Evolutionary conservation across 92 coral and sea anemone species (phyloP).

Genomic region (Porites rus): DNA sequence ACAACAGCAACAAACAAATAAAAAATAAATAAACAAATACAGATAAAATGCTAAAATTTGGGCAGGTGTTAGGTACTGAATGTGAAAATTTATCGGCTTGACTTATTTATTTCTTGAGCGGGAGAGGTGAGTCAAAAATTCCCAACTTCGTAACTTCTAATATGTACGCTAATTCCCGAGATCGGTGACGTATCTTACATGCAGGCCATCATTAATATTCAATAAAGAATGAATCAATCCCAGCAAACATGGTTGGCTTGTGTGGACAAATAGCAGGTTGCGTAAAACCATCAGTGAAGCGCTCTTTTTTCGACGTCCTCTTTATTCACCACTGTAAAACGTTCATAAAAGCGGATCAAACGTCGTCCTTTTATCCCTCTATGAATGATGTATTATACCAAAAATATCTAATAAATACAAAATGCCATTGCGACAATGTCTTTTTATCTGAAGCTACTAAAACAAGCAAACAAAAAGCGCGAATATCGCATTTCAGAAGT

Average conservation of each 20-base stretch:
- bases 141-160: constrained; percentile 11
- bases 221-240: constrained; percentile 19
- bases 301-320: constrained; percentile 22
- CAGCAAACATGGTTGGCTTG: constrained; percentile 24
- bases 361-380: too few relatives aligned
- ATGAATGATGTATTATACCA: too few relatives aligned
- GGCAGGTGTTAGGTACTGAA: constrained; percentile 8
- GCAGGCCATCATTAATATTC: constrained; percentile 19
- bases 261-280: constrained; percentile 35
- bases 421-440: constrained; percentile 26
- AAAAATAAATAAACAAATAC: not conserved
- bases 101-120: constrained; percentile 13
- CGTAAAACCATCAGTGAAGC: constrained; percentile 29
- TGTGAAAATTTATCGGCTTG: constrained; percentile 15
- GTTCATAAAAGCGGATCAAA: constrained; percentile 13
- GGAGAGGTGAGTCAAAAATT: constrained; percentile 18
- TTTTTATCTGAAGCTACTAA: constrained; percentile 21
- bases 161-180: constrained; percentile 28
- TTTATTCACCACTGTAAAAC: constrained; percentile 36
- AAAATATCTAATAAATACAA: too few relatives aligned
- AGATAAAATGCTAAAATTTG: not conserved
- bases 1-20: too few relatives aligned
- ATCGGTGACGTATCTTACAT: constrained; percentile 24
- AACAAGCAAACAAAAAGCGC: not conserved
- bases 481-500: not conserved